Base-by-base conservation (phyloP, 2,113 vertebrate genomes). In the Scomber scombrus region DNA sequence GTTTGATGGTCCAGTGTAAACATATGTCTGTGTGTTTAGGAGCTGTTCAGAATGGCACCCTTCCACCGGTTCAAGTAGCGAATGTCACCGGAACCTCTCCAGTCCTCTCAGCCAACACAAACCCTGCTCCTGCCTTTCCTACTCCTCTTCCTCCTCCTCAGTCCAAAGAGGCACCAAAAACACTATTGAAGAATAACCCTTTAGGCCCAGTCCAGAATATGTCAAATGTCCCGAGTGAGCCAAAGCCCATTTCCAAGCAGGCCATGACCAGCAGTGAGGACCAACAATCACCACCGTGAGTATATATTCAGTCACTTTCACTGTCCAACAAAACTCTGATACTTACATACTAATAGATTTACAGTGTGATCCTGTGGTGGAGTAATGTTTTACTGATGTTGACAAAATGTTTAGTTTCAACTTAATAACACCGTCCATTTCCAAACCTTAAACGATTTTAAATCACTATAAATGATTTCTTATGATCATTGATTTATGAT, bases 51-150 rank as follows among this genome's bases (percentile, higher is more conserved):
- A 83, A 46, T 5, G 56, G 31, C 11, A 0, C 15, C 0, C 18
- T 54, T n/a, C 78, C 79, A 26, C 64, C 55, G 1, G 72, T 67
- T 56, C 83, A 84, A 61, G 66, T 80, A n/a, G 81, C 54, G 0
- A 88, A 84, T 16, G 15, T 75, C 29, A 63, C 18, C 4, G 83
- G 90, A 34, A 67, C 81, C 5, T 90, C 91, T 72, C 83, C 85
- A 1, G 34, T 86, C 60, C 89, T 88, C 12, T 88, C 83, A 18
- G 92, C 89, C 55, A 87, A 51, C 19, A 54, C 31, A 3, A 57
- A 34, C n/a, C 13, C 60, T 31, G 23, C 64, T 40, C 43, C 60
- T 43, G 6, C 11, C 66, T 21, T 15, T 50, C 60, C 7, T 40
- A 6, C 7, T 40, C 9, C 11, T 69, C 29, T 12, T 50, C 60